A percentile compares a stretch with the other conserved stretches of the same genome.
Evolutionary conservation across 2,113 vertebrate species (phyloP).

Genomic region (Gallinago paraguaiae): DNA sequence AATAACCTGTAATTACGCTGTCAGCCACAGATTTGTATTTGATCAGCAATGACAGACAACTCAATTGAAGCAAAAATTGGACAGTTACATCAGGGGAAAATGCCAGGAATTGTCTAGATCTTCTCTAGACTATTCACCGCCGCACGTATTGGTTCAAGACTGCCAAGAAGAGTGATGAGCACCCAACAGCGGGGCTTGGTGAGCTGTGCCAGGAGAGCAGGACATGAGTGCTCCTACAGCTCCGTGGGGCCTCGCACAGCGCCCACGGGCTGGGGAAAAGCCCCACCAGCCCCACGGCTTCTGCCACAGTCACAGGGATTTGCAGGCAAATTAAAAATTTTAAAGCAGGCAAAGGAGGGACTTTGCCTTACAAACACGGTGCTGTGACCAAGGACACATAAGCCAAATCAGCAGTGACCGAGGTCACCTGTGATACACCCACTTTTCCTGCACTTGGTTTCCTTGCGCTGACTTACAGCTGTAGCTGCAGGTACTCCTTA

Average conservation of each 20-base stretch:
- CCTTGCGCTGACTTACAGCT: neutral
- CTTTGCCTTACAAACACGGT: neutral
- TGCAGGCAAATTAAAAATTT: no score
- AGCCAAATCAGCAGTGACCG: neutral
- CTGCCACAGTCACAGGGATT: neutral
- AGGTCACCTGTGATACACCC: neutral
- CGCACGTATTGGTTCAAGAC: neutral
- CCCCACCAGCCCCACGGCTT: neutral
- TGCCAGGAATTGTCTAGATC: neutral
- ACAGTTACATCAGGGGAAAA: neutral
- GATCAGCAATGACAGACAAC: neutral
- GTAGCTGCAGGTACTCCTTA: neutral
- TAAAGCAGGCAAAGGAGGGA: neutral
- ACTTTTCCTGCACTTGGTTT: neutral
- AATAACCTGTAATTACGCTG: neutral
- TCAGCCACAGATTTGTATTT: neutral
- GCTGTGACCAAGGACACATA: neutral
- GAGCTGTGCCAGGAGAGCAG: neutral
- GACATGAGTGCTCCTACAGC: neutral
- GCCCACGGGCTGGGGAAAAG: neutral
- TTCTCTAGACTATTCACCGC: neutral
- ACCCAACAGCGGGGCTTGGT: neutral
- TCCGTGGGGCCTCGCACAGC: neutral
- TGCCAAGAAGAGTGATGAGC: neutral
- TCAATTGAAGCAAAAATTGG: neutral